Conservation (phyloP, 2,888 invertebrate species). For the Xylota segnis region DNA sequence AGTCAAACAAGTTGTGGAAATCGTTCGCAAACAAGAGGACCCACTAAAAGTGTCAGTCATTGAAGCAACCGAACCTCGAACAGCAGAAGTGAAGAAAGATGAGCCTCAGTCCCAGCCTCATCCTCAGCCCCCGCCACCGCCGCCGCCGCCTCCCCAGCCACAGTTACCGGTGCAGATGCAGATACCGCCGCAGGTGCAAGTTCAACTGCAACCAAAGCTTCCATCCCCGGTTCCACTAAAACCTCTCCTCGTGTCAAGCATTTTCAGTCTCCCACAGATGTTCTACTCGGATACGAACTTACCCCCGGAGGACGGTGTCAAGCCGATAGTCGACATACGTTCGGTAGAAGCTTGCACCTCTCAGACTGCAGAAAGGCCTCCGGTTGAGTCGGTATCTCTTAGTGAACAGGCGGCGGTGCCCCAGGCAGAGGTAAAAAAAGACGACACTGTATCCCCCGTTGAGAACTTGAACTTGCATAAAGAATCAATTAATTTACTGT, state of each 20-base stretch:
- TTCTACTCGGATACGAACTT: conserved; percentile 77
- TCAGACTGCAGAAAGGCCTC: conserved; percentile 32
- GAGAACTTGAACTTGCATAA: conserved; percentile 83
- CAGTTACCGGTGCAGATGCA: conserved; percentile 10
- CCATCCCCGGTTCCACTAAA: conserved; percentile 56
- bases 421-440: conserved; percentile 71
- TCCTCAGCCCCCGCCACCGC: background rate
- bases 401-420: conserved; percentile 54
- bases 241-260: conserved; percentile 68
- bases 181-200: conserved; percentile 77
- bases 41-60: conserved; percentile 60
- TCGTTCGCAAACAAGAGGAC: conserved; percentile 78
- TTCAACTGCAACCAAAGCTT: conserved; percentile 64
- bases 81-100: conserved; percentile 41
- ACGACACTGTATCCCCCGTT: conserved; percentile 78
- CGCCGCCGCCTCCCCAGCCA: background rate
- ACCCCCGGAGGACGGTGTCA: conserved; percentile 79
- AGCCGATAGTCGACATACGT: conserved; percentile 78
- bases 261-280: conserved; percentile 77
- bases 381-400: conserved; percentile 49
- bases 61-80: conserved; percentile 37
- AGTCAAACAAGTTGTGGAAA: conserved; percentile 82
- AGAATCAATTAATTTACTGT: conserved; percentile 90
- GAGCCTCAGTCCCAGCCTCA: conserved; percentile 30
- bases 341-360: conserved; percentile 56